phyloP scores from a whole-genome alignment of 1,140 invertebrate species.

The Caenorhabditis elegans region DNA sequence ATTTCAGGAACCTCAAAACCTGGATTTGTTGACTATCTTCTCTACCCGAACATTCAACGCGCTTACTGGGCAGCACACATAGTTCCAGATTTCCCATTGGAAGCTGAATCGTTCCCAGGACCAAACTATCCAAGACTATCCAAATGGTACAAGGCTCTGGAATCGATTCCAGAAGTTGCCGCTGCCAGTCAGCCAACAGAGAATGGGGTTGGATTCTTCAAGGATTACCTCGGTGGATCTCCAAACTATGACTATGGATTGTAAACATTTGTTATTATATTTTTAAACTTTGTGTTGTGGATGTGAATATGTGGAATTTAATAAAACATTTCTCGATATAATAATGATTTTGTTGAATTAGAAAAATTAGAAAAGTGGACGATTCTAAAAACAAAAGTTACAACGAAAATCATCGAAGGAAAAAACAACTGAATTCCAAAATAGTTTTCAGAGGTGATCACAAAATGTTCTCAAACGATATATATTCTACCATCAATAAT shows the following conservation, averaged over 20 bases:
- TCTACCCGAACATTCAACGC: conserved; percentile 6
- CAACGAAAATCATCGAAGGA: too few species aligned
- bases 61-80: not conserved
- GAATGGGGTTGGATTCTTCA: not conserved
- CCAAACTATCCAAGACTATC: conserved; percentile 13
- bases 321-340: too few species aligned
- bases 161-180: conserved; percentile 4
- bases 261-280: not conserved
- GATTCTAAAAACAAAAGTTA: too few species aligned
- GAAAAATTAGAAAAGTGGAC: too few species aligned
- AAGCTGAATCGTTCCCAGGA: conserved; percentile 17
- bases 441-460: too few species aligned
- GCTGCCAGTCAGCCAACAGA: conserved; percentile 7
- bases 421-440: too few species aligned
- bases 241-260: conserved; percentile 20
- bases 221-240: not conserved
- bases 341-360: too few species aligned
- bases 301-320: too few species aligned
- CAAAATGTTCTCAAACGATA: too few species aligned
- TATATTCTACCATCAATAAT: too few species aligned
- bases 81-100: not conserved
- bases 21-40: conserved; percentile 18
- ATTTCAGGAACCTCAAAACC: too few species aligned
- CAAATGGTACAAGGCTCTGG: not conserved
- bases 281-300: too few species aligned